Conservation (phyloP, 53 echinoderm and acorn worm genomes). For the Echinometra lucunter region DNA sequence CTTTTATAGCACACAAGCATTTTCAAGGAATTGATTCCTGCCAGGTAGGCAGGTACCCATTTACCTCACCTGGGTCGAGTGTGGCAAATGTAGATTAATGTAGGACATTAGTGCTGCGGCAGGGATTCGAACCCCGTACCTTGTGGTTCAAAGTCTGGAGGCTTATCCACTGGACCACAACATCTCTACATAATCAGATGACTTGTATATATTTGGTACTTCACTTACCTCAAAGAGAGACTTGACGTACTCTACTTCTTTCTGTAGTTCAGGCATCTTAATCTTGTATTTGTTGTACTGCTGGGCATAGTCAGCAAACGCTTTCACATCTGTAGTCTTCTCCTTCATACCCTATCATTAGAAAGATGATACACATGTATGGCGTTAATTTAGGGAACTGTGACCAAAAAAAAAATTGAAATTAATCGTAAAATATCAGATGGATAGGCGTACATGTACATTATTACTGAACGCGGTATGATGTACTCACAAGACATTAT, state of each 20-base stretch:
- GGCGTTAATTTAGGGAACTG: neutral
- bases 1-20: no score
- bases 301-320: constrained; percentile 98
- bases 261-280: constrained; percentile 95
- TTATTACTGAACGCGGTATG: neutral
- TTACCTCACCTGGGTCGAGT: no score
- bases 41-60: no score
- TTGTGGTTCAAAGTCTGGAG: no score
- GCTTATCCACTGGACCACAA: no score
- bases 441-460: no score
- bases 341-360: constrained; percentile 89
- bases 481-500: neutral
- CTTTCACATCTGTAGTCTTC: constrained; percentile 81
- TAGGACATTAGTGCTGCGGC: no score
- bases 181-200: neutral
- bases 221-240: constrained; percentile 93
- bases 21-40: no score
- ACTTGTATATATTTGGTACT: neutral
- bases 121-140: no score
- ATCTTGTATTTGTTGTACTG: constrained; percentile 95
- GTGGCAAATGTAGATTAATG: no score
- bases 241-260: constrained; percentile 97
- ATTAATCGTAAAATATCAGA: no score
- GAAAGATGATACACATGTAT: neutral
- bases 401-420: no score